A percentile compares a stretch with the other conserved stretches of the same genome.
phyloP scores from a whole-genome alignment of 1,140 invertebrate species.

The Heliconius hermathena region DNA sequence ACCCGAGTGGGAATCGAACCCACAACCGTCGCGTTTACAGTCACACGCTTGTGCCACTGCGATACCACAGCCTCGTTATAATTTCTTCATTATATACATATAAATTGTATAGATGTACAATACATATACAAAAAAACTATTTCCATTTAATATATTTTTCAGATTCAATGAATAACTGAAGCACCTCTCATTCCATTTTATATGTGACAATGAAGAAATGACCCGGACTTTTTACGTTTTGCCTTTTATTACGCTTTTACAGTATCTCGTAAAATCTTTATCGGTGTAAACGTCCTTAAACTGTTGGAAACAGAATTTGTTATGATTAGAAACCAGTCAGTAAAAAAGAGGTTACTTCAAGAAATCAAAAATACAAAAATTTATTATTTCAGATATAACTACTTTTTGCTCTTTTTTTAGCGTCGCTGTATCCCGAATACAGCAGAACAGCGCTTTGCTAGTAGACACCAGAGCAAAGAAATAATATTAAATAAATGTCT shows the following conservation, averaged over 20 bases:
- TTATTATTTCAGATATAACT: neutral
- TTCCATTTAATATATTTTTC: neutral
- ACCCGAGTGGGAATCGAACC: too few relatives aligned
- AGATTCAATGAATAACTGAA: constrained; percentile 10
- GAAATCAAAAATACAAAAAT: neutral
- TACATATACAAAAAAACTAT: neutral
- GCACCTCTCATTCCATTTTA: constrained; percentile 32
- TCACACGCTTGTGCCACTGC: too few relatives aligned
- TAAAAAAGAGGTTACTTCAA: neutral
- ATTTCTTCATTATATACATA: too few relatives aligned
- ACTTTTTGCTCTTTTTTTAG: neutral
- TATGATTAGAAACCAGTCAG: constrained; percentile 32
- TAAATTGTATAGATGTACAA: neutral
- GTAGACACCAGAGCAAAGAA: too few relatives aligned
- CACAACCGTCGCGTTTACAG: too few relatives aligned
- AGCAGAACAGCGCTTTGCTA: too few relatives aligned
- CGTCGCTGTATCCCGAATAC: too few relatives aligned
- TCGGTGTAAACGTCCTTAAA: constrained; percentile 39
- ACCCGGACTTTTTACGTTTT: constrained; percentile 37
- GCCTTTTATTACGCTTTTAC: constrained; percentile 47
- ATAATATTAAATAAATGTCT: too few relatives aligned
- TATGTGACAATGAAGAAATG: constrained; percentile 39
- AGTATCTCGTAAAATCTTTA: constrained; percentile 44
- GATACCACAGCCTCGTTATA: too few relatives aligned
- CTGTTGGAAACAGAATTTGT: constrained; percentile 31